These are phyloP conservation scores for Oryzias dopingdopingensis DNA, from an alignment of 2,797 vertebrate genomes.

Conservation along the genomic window DNA sequence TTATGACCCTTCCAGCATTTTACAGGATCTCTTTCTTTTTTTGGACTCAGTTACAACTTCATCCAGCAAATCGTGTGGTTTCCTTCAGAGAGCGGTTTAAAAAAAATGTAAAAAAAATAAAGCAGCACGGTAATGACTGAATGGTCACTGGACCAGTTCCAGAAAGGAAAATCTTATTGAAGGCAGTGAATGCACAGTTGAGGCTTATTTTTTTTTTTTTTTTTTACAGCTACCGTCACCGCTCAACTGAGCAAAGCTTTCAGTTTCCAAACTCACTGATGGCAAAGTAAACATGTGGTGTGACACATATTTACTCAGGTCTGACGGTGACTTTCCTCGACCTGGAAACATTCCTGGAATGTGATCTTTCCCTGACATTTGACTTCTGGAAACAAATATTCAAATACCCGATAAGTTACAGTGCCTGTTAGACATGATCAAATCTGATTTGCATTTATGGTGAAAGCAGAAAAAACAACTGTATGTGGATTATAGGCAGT, in stretches of 20 bases:
- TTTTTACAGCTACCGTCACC: constrained; percentile 19
- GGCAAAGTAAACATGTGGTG: constrained; percentile 9
- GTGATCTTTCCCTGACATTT: background rate
- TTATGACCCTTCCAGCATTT: constrained; percentile 47
- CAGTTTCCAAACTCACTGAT: constrained; percentile 11
- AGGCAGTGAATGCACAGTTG: constrained; percentile 37
- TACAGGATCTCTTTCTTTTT: constrained; percentile 26
- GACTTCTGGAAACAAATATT: constrained; percentile 5
- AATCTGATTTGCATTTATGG: constrained; percentile 28
- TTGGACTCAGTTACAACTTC: constrained; percentile 41
- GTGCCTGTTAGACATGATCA: constrained; percentile 10
- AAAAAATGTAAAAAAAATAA: constrained; percentile 18
- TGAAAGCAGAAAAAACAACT: constrained; percentile 8
- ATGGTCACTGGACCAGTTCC: constrained; percentile 20
- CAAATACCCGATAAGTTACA: constrained; percentile 16
- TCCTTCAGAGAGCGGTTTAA: constrained; percentile 20
- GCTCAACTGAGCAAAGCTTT: constrained; percentile 18
- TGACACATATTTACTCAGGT: constrained; percentile 6
- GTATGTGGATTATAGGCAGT: constrained; percentile 1
- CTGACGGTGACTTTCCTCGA: constrained; percentile 1
- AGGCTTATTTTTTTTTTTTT: constrained; percentile 9
- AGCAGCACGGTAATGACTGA: constrained; percentile 31
- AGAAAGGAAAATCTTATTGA: constrained; percentile 44
- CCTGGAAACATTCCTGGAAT: constrained; percentile 1
- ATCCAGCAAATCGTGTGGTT: constrained; percentile 26